Base-by-base conservation (phyloP, 2,888 invertebrate species). In the Monopis laevigella region DNA sequence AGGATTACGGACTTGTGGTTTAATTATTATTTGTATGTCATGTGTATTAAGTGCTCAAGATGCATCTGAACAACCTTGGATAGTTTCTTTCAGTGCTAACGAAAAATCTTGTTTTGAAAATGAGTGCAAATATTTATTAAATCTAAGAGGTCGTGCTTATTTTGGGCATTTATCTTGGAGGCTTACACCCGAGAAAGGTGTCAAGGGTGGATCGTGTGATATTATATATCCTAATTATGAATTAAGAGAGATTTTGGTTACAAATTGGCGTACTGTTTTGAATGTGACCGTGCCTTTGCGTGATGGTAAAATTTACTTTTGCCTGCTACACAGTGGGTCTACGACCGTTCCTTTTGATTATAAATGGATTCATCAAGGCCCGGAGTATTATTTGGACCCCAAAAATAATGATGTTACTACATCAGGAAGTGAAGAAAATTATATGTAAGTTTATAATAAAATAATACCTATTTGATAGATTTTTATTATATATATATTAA, bases 301-400 rank as follows among this genome's bases (percentile, higher is more conserved):
- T 3, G 48, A 56, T 24, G 62, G 51, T 7, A 73, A 58, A 60
- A 58, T 70, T 50, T 75, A 56, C 52, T 74, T 70, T 55, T 82
- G 69, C 60, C 56, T 65, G 46, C 65, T 52, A 45, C 52, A 65
- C 47, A 62, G 49, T 44, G 56, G 50, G 34, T 52, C 48, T 48
- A 61, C 56, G 44, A 65, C 55, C 46, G 53, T 46, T 36, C 65
- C 67, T 2, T 64, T 67, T 30, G 58, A 59, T 41, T 68, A 67
- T 5, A 58, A 56, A 44, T 84, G 84, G 83, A 58, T 71, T 46
- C 84, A 84, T 54, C 84, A 84, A 56, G 84, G 84, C 26, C 53
- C 53, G 24, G 56, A 70, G 30, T 49, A 82, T 54, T 71, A 54
- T 54, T 55, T 84, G 49, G 65, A 74, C 26, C 66, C 65, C 2